These are phyloP conservation scores for Gymnopithys bicolor DNA, from an alignment of 2,797 vertebrate species.

Conservation along the genomic window DNA sequence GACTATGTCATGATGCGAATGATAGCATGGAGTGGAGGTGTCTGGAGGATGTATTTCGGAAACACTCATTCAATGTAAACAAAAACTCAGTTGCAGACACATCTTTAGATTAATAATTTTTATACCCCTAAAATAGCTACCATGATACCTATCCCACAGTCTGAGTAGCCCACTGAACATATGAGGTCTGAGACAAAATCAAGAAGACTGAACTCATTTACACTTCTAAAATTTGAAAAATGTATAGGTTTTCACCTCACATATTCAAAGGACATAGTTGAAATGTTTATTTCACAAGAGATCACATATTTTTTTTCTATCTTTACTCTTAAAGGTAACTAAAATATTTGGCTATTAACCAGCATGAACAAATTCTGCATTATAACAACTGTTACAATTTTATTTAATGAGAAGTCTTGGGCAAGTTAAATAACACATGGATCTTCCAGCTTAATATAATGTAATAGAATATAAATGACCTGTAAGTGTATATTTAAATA, in stretches of 20 bases:
- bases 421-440: conserved; percentile 22
- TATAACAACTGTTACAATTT: background rate
- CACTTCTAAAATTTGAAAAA: background rate
- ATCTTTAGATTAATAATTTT: background rate
- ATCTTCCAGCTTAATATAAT: background rate
- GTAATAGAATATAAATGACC: conserved; percentile 39
- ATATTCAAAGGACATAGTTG: background rate
- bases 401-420: conserved; percentile 8
- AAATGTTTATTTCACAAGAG: background rate
- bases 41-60: background rate
- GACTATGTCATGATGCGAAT: rapidly evolving
- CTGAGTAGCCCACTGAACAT: background rate
- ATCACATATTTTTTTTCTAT: background rate
- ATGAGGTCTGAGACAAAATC: background rate
- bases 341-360: background rate
- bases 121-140: background rate
- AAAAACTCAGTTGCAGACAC: background rate
- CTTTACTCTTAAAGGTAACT: background rate
- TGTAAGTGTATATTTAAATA: conserved; percentile 28
- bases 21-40: background rate
- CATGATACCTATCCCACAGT: background rate
- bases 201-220: background rate
- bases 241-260: background rate
- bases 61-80: background rate
- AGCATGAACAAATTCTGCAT: background rate